Percentiles rank a stretch among this genome's conserved stretches.
Evolutionary conservation across 2,113 vertebrate genomes (phyloP).

Genomic region (Emydocephalus ijimae): DNA sequence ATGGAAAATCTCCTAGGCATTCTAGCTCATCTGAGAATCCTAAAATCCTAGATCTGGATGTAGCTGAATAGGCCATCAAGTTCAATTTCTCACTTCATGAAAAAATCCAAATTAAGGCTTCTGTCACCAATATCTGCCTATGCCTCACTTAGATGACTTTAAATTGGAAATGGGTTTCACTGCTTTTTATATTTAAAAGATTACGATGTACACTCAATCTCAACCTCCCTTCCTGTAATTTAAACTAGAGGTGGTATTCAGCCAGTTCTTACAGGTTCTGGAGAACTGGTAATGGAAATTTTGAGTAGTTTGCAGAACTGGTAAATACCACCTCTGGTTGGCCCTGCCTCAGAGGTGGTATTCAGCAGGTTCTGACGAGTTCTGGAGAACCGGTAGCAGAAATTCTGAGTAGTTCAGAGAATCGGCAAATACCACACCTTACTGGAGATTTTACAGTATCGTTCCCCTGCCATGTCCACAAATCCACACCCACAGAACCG

Average conservation of each 20-base stretch:
- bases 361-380: too few species aligned
- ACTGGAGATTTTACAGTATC: too few species aligned
- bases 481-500: too few species aligned
- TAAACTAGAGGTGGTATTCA: neutral
- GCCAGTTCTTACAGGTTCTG: too few species aligned
- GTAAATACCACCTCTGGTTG: too few species aligned
- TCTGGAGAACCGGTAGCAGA: too few species aligned
- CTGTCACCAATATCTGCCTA: neutral
- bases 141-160: neutral
- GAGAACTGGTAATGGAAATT: too few species aligned
- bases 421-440: too few species aligned
- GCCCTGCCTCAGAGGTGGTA: too few species aligned
- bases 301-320: too few species aligned
- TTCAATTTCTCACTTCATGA: neutral
- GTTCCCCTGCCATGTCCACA: too few species aligned
- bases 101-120: neutral
- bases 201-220: neutral
- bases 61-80: neutral
- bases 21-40: neutral
- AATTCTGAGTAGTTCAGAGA: too few species aligned
- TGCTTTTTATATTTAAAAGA: neutral
- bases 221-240: neutral
- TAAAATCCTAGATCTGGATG: neutral
- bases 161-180: neutral
- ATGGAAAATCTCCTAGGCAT: neutral